Conservation (phyloP, 2,888 invertebrate species). For the Macrosoma leucophasiata region DNA sequence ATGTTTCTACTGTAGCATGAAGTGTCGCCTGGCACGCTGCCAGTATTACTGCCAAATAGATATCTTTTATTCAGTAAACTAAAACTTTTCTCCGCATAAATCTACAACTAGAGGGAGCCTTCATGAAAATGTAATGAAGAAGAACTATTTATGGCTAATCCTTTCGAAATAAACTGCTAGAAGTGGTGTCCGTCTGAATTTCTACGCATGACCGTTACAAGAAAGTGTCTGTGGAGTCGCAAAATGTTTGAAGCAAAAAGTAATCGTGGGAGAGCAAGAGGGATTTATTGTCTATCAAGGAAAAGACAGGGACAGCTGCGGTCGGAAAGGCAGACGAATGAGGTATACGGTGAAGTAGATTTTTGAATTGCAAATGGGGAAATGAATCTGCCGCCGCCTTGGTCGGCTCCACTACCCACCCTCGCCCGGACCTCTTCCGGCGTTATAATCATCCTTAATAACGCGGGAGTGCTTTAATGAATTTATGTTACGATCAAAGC, state of each 20-base stretch:
- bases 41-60: slow-evolving; percentile 64
- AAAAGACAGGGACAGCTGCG: too few relatives aligned
- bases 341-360: slow-evolving; percentile 51
- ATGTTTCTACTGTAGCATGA: slow-evolving; percentile 32
- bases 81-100: slow-evolving; percentile 71
- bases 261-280: slow-evolving; percentile 36
- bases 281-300: slow-evolving; percentile 29
- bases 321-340: slow-evolving; percentile 36
- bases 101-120: slow-evolving; percentile 57
- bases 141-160: slow-evolving; percentile 74
- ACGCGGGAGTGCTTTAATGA: slow-evolving; percentile 62
- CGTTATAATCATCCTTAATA: slow-evolving; percentile 67
- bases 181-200: slow-evolving; percentile 46
- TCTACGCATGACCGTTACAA: slow-evolving; percentile 47
- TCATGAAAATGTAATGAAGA: slow-evolving; percentile 72
- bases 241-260: slow-evolving; percentile 47
- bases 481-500: slow-evolving; percentile 63
- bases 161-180: slow-evolving; percentile 67
- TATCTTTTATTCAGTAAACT: slow-evolving; percentile 72
- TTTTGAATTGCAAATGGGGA: slow-evolving; percentile 73
- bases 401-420: slow-evolving; percentile 46
- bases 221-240: slow-evolving; percentile 44
- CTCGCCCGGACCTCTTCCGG: slow-evolving; percentile 47
- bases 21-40: slow-evolving; percentile 55
- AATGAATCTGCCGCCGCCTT: slow-evolving; percentile 60